These are phyloP conservation scores for Acomys russatus DNA, from an alignment of 2,797 vertebrate genomes.

Conservation along the genomic window DNA sequence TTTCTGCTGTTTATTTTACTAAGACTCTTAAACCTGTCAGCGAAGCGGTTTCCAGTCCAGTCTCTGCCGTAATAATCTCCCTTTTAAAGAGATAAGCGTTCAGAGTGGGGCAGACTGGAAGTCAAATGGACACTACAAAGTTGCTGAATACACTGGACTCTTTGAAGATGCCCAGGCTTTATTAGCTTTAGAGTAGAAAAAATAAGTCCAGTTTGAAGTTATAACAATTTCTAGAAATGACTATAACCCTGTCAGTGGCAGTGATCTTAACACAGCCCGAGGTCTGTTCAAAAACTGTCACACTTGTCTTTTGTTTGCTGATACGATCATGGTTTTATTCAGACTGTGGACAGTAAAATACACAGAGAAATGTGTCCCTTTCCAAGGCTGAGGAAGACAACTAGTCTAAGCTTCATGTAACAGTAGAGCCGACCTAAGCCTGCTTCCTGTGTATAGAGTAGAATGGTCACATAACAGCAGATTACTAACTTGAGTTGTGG, in stretches of 20 bases:
- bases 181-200: neutral
- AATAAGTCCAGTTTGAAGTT: neutral
- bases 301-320: neutral
- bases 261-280: neutral
- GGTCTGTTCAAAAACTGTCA: too few relatives aligned
- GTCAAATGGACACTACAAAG: slow-evolving; percentile 43
- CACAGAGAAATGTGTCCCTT: neutral
- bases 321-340: neutral
- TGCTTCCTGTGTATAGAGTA: neutral
- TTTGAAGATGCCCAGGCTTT: slow-evolving; percentile 40
- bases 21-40: slow-evolving; percentile 79
- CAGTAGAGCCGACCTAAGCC: neutral
- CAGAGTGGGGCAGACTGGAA: slow-evolving; percentile 66
- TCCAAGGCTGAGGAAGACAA: neutral
- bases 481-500: neutral
- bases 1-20: slow-evolving; percentile 80
- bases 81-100: slow-evolving; percentile 68
- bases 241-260: neutral
- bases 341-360: neutral
- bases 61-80: slow-evolving; percentile 72
- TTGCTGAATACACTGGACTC: slow-evolving; percentile 63
- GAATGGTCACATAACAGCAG: too few relatives aligned
- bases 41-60: slow-evolving; percentile 75
- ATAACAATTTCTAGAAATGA: slow-evolving; percentile 45
- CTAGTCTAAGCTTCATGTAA: neutral